A percentile compares a stretch with the other conserved stretches of the same genome.
Conservation (phyloP, 2,888 invertebrate species). For the Andrena minutula region DNA sequence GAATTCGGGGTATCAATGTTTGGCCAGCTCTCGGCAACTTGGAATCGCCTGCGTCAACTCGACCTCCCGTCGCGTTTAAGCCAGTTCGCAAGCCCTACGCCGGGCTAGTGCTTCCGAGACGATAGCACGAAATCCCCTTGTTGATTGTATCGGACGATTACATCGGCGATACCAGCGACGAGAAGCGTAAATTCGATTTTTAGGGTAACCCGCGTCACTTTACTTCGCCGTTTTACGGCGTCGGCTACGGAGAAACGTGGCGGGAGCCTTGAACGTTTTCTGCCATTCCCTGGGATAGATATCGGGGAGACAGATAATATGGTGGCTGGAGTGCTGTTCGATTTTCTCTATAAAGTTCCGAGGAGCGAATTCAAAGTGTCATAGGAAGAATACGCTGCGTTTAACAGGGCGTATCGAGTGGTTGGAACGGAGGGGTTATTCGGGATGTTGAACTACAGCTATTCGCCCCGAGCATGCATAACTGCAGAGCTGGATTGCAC, state of each 20-base stretch:
- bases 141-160: conserved; percentile 53
- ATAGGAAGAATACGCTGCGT: background rate
- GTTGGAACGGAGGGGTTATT: background rate
- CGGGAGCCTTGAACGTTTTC: background rate
- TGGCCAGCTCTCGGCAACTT: conserved; percentile 74
- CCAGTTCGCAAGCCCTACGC: conserved; percentile 51
- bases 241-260: background rate
- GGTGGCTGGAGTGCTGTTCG: background rate
- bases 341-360: background rate
- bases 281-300: background rate
- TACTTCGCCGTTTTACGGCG: conserved; percentile 3
- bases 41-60: conserved; percentile 61
- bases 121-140: conserved; percentile 32
- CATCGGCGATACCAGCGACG: conserved; percentile 24
- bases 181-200: conserved; percentile 24
- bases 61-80: conserved; percentile 59
- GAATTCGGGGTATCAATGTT: conserved; percentile 76
- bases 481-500: background rate
- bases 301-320: background rate
- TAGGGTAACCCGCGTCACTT: conserved; percentile 3
- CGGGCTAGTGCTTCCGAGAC: conserved; percentile 38
- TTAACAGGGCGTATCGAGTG: background rate
- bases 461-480: background rate
- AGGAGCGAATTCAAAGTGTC: background rate
- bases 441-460: background rate